Percentiles rank a stretch among this genome's conserved stretches.
Evolutionary conservation across 2,113 vertebrate genomes (phyloP).

Genomic region (Entosphenus tridentatus): DNA sequence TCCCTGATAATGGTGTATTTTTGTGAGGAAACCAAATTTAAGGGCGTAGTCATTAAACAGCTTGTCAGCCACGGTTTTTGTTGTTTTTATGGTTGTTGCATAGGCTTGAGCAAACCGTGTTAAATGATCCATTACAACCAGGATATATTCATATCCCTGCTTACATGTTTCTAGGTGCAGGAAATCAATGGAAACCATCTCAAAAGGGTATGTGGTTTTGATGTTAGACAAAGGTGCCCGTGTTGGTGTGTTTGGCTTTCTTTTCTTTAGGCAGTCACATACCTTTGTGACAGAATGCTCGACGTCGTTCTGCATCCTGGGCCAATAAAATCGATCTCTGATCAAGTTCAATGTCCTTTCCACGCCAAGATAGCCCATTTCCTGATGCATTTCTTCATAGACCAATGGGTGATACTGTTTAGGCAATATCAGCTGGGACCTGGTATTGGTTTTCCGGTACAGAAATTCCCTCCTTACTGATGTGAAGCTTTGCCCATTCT

Average conservation of each 20-base stretch:
- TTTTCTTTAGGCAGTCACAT: constrained; percentile 10
- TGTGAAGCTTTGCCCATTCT: not conserved
- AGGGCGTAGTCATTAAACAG: constrained; percentile 5
- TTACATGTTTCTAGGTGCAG: constrained; percentile 2
- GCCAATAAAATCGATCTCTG: constrained; percentile 9
- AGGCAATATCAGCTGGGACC: constrained; percentile 8
- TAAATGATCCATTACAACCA: constrained; percentile 8
- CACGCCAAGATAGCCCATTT: constrained; percentile 10
- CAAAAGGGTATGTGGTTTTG: constrained; percentile 8
- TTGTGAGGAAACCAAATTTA: not conserved
- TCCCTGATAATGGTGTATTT: constrained; percentile 7
- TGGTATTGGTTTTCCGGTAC: not conserved
- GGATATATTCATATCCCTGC: constrained; percentile 8
- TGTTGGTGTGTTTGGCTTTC: constrained; percentile 7
- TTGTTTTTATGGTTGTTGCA: constrained; percentile 3
- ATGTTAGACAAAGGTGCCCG: constrained; percentile 13
- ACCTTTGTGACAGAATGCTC: constrained; percentile 7
- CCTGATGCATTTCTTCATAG: constrained; percentile 9
- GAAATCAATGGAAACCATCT: constrained; percentile 8
- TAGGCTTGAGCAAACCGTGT: constrained; percentile 7
- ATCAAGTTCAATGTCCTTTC: constrained; percentile 8
- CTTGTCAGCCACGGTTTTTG: not conserved
- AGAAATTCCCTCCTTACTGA: not conserved
- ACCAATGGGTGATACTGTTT: not conserved
- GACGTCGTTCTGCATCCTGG: constrained; percentile 9